phyloP scores from a whole-genome alignment of 1,140 invertebrate species.

The Theocolax elegans region DNA sequence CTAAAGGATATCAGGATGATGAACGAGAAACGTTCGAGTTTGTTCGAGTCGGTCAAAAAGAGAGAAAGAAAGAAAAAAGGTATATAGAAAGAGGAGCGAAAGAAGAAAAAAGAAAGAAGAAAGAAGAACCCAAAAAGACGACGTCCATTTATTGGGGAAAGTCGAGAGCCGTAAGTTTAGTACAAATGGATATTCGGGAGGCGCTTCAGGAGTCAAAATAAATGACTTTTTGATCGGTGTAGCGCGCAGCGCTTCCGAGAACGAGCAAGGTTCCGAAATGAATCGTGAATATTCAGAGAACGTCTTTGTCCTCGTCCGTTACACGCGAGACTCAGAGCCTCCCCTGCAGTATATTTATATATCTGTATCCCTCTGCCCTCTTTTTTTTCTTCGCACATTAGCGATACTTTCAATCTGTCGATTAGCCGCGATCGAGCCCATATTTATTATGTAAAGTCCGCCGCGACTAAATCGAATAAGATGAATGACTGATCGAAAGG shows the following conservation, averaged over 20 bases:
- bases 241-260: neutral
- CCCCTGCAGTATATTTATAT: too few relatives aligned
- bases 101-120: neutral
- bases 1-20: conserved; percentile 1
- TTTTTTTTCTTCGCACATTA: conserved; percentile 27
- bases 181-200: conserved; percentile 37
- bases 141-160: conserved; percentile 21
- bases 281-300: conserved; percentile 40
- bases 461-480: conserved; percentile 22
- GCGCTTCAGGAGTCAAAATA: conserved; percentile 16
- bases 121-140: neutral
- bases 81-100: too few relatives aligned
- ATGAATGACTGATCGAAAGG: conserved; percentile 11
- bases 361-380: neutral
- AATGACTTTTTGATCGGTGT: conserved; percentile 31
- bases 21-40: conserved; percentile 6
- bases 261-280: conserved; percentile 27
- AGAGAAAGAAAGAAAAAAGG: too few relatives aligned
- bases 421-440: conserved; percentile 5
- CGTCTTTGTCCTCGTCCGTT: conserved; percentile 32
- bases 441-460: conserved; percentile 23
- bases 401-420: conserved; percentile 30
- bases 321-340: conserved; percentile 13
- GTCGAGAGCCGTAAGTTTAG: conserved; percentile 20
- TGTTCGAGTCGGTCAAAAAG: too few relatives aligned